Percentiles rank a stretch among this genome's conserved stretches.
phyloP scores from a whole-genome alignment of 1,140 invertebrate species.

The Periplaneta americana region DNA sequence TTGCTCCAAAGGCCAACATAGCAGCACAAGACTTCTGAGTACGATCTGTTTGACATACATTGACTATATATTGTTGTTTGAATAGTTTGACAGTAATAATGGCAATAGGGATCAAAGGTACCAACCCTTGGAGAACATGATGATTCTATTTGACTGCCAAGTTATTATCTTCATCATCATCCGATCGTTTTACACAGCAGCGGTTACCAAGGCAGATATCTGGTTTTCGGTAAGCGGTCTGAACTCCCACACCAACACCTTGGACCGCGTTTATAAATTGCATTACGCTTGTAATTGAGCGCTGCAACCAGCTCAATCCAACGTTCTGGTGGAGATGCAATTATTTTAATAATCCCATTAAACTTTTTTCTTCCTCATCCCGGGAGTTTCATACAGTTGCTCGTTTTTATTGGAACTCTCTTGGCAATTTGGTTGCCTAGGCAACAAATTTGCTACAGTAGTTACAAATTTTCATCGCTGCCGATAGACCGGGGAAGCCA shows the following conservation, averaged over 20 bases:
- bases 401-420: not conserved
- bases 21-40: too few relatives aligned
- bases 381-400: not conserved
- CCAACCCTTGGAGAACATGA: too few relatives aligned
- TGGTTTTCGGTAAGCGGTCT: not conserved
- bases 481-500: slow-evolving; percentile 5
- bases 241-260: not conserved
- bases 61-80: too few relatives aligned
- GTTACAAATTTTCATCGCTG: slow-evolving; percentile 17
- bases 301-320: not conserved
- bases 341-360: slow-evolving; percentile 16
- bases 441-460: slow-evolving; percentile 15
- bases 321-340: not conserved
- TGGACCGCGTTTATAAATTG: not conserved
- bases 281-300: not conserved
- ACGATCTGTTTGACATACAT: too few relatives aligned
- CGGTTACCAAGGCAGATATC: too few relatives aligned
- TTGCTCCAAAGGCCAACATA: too few relatives aligned
- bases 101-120: too few relatives aligned
- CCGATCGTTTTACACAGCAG: too few relatives aligned
- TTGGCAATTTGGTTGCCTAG: slow-evolving; percentile 6
- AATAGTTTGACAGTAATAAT: too few relatives aligned
- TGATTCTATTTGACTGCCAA: too few relatives aligned
- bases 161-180: too few relatives aligned
- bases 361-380: not conserved